Base-by-base conservation (phyloP, 2,113 vertebrate species). In the Emydocephalus ijimae region DNA sequence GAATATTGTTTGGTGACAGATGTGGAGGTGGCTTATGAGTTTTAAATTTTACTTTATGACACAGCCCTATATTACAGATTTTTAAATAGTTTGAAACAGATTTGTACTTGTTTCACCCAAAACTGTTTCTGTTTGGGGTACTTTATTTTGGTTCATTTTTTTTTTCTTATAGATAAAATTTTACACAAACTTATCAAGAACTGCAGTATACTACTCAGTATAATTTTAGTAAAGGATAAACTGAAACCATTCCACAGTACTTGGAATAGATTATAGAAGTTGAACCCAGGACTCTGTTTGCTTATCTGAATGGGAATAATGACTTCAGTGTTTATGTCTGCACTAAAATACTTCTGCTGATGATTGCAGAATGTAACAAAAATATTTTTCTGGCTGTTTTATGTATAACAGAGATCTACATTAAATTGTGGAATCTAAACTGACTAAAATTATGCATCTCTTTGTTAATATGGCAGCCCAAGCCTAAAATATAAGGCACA, bases 11-110 rank as follows among this genome's bases (percentile, higher is more conserved):
- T 90, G 18, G 89, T 93, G 59, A 90, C 95, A 97, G 96, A 96
- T 96, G 96, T 95, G 57, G 69, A 74, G 91, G 87, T 26, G 93
- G 91, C 39, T 95, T 94, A 95, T 39, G 89, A 94, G 89, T 92
- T 93, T 92, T 52, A 11, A 89, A 48, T 55, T 94, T 95, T 95
- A 92, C 92, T 94, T 94, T 96, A 57, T 95, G 93, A 86, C 86
- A 92, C 15, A 74, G 15, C 1, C 6, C n/a, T 39, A 34, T 39
- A 39, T 74, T 92, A 90, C 92, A 92, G 55, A 81, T 29, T 74
- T 88, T 93, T 15, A 90, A 92, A 64, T 4, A 92, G 54, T 94
- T 88, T 85, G 54, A 95, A 95, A 54, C 29, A 94, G 91, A 85
- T 26, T 43, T 91, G 93, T 88, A 69, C 21, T 34, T 92, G 23